Conservation (phyloP, 2,113 vertebrate species). For the Carassius auratus region DNA sequence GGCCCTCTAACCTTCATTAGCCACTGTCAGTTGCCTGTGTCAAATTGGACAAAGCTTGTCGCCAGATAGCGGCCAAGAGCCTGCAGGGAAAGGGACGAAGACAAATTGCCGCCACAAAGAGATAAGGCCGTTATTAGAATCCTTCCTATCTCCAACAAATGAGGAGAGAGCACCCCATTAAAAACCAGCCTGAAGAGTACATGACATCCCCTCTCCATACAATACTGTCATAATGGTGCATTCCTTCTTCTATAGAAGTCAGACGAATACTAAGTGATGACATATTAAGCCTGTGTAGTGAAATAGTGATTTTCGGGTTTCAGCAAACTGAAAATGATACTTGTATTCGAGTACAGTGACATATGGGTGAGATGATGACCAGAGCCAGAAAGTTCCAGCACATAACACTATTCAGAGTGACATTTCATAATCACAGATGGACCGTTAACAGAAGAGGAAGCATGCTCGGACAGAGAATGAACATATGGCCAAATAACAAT, state of each 20-base stretch:
- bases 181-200: constrained; percentile 47
- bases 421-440: constrained; percentile 42
- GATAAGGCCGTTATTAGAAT: constrained; percentile 65
- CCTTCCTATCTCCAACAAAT: constrained; percentile 57
- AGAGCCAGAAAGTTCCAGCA: not conserved
- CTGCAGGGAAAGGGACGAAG: constrained; percentile 48
- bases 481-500: constrained; percentile 24
- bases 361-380: not conserved
- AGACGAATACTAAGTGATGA: not conserved
- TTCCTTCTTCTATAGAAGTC: constrained; percentile 10
- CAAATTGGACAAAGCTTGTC: constrained; percentile 53
- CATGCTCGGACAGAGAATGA: constrained; percentile 22
- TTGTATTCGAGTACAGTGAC: constrained; percentile 21
- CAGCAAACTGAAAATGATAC: not conserved
- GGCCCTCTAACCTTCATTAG: constrained; percentile 71
- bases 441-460: constrained; percentile 29
- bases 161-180: constrained; percentile 48
- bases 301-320: constrained; percentile 3
- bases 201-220: constrained; percentile 19
- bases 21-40: constrained; percentile 49
- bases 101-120: constrained; percentile 61
- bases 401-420: constrained; percentile 29
- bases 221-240: constrained; percentile 1
- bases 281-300: not conserved
- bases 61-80: constrained; percentile 54